Evolutionary conservation across 2,113 vertebrate genomes (phyloP).

Genomic region (Nettapus auritus): DNA sequence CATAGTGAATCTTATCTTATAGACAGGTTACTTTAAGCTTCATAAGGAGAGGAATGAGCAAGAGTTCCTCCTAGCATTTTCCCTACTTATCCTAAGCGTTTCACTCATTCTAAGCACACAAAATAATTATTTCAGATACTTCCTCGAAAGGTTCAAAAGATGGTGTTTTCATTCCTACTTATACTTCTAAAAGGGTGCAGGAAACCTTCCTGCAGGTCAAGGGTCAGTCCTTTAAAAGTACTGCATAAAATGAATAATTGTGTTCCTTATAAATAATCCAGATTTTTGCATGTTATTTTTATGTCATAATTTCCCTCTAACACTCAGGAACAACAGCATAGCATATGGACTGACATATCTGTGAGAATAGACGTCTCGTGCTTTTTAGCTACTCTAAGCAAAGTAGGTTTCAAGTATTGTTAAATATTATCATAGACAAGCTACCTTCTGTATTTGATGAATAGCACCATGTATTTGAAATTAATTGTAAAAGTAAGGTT

Average conservation of each 20-base stretch:
- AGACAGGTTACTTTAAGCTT: constrained; percentile 45
- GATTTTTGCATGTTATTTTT: constrained; percentile 3
- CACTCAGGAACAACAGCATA: not conserved
- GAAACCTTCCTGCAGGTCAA: constrained; percentile 7
- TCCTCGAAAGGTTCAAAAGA: not conserved
- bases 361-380: constrained; percentile 42
- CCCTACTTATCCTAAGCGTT: not conserved
- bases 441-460: constrained; percentile 79
- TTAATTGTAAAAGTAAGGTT: constrained; percentile 82
- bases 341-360: not conserved
- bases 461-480: constrained; percentile 78
- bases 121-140: constrained; percentile 26
- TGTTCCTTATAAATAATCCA: constrained; percentile 11
- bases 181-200: constrained; percentile 5
- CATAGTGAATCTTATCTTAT: not conserved
- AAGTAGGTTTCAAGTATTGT: constrained; percentile 70
- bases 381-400: constrained; percentile 58
- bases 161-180: not conserved
- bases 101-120: constrained; percentile 20
- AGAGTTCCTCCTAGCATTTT: not conserved
- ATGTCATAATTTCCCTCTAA: not conserved
- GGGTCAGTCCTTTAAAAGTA: constrained; percentile 28
- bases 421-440: constrained; percentile 77
- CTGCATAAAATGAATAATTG: constrained; percentile 15
- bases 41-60: not conserved